These are phyloP conservation scores for Calephelis perditalis DNA, from an alignment of 2,888 invertebrate species.

Conservation along the genomic window DNA sequence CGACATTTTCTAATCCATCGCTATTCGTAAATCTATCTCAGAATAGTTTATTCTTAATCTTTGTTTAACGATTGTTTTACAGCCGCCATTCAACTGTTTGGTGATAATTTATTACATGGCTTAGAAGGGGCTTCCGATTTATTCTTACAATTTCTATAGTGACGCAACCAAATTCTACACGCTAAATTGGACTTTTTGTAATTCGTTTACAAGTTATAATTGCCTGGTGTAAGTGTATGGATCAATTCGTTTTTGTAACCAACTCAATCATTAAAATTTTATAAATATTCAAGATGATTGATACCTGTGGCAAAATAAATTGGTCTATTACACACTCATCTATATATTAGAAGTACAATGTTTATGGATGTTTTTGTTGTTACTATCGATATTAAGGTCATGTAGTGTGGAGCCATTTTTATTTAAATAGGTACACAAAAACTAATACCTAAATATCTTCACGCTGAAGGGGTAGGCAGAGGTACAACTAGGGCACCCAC, in stretches of 20 bases:
- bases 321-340: background rate
- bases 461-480: no score
- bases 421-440: no score
- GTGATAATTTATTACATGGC: slow-evolving; percentile 56
- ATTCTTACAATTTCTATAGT: slow-evolving; percentile 21
- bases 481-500: no score
- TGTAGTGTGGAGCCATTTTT: no score
- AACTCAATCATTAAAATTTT: slow-evolving; percentile 9
- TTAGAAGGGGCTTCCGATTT: slow-evolving; percentile 46
- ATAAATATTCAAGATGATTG: slow-evolving; percentile 10
- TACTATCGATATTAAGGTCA: no score
- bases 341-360: background rate
- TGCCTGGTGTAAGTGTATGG: background rate
- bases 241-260: background rate
- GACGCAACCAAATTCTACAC: slow-evolving; percentile 11
- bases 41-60: slow-evolving; percentile 46
- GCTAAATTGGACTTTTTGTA: slow-evolving; percentile 13
- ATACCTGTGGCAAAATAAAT: slow-evolving; percentile 7
- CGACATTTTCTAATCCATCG: slow-evolving; percentile 24
- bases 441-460: no score
- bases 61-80: slow-evolving; percentile 61
- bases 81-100: slow-evolving; percentile 42
- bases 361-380: no score
- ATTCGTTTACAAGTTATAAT: slow-evolving; percentile 7
- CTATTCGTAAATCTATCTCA: slow-evolving; percentile 30